Evolutionary conservation across 2,888 invertebrate genomes (phyloP).

Genomic region (Priapulus caudatus): DNA sequence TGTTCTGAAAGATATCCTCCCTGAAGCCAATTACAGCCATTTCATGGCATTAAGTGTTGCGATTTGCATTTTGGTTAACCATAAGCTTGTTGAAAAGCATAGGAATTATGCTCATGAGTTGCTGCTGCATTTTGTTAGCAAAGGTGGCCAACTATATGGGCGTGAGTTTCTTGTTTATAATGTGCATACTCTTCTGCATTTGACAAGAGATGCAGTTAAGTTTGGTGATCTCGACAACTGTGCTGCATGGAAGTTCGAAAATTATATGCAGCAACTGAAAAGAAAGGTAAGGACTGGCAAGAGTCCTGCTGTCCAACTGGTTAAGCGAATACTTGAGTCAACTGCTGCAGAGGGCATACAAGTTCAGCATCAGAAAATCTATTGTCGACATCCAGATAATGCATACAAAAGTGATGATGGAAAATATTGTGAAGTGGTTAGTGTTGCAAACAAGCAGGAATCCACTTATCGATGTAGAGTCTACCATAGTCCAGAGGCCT

Average conservation of each 20-base stretch:
- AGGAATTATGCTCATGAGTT: slow-evolving; percentile 21
- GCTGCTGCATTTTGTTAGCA: slow-evolving; percentile 22
- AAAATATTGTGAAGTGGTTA: too few relatives aligned
- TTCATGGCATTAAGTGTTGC: neutral
- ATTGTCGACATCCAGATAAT: too few relatives aligned
- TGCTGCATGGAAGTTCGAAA: slow-evolving; percentile 24
- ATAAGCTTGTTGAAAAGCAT: too few relatives aligned
- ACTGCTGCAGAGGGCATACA: too few relatives aligned
- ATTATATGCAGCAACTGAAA: slow-evolving; percentile 22
- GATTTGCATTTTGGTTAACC: slow-evolving; percentile 9
- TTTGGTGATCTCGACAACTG: slow-evolving; percentile 22
- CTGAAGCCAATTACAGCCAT: neutral
- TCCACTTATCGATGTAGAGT: too few relatives aligned
- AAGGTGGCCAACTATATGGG: slow-evolving; percentile 21
- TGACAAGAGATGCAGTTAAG: slow-evolving; percentile 21
- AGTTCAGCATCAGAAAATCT: too few relatives aligned
- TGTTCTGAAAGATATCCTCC: neutral
- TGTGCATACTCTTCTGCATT: slow-evolving; percentile 25
- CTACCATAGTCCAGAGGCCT: too few relatives aligned
- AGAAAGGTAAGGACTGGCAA: too few relatives aligned
- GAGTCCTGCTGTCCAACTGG: too few relatives aligned
- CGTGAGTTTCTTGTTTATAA: slow-evolving; percentile 23
- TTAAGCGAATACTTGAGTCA: too few relatives aligned
- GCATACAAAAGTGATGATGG: too few relatives aligned
- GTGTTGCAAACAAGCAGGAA: too few relatives aligned